Base-by-base conservation (phyloP, 2,113 vertebrate genomes). In the Vicugna pacos region DNA sequence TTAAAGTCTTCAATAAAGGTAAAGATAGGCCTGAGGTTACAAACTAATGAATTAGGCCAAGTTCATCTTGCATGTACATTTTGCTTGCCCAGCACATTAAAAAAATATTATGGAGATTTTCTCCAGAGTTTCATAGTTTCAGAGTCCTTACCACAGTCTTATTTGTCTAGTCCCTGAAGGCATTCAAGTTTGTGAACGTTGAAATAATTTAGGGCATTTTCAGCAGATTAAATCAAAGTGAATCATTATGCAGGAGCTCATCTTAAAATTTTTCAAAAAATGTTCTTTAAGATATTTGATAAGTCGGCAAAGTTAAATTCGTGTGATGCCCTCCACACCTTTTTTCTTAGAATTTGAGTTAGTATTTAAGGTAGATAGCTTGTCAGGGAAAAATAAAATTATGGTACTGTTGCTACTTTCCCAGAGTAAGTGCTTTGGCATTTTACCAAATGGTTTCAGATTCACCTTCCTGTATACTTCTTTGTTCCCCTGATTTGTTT, bases 331-430 rank as follows among this genome's bases (percentile, higher is more conserved):
- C 20, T 89, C 22, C 4, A 26, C 9, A 58, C 28, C 38, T 42
- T 76, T 56, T 92, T 54, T 38, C 30, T 76, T 85, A 62, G 28
- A 81, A 77, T 77, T 38, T 48, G 42, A 76, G 20, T 72, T 87
- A 93, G 67, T 26, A 72, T 56, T 93, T 77, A 67, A 83, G 46
- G 19, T 58, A 88, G 80, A 65, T 8, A 38, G 35, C 1, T 60
- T 17, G 19, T 35, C 70, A 76, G 48, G 62, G 5, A 94, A 82
- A 81, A 95, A 80, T 75, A 87, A 93, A 80, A 82, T 72, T 50
- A 65, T 38, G 84, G 24, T 67, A 77, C 3, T 22, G 11, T 24
- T 89, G 67, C n/a, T 22, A 72, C 38, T 75, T 92, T 86, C 30
- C 7, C 60, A 56, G n/a, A 62, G 32, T 60, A 92, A 91, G 89